phyloP scores from a whole-genome alignment of 2,888 invertebrate species.

The Phengaris alcon region DNA sequence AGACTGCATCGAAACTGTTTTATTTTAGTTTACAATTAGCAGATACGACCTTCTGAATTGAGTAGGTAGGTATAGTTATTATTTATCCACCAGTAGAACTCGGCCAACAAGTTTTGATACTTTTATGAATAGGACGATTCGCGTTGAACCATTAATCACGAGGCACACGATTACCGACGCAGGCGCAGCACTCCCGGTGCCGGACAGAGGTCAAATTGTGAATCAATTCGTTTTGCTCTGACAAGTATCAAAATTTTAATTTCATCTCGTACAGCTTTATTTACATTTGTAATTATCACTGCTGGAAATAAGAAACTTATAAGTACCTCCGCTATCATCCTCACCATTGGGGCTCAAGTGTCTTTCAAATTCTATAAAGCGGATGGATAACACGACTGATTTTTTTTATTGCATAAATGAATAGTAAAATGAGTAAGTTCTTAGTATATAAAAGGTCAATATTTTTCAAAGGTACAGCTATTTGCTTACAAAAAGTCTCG shows the following conservation, averaged over 20 bases:
- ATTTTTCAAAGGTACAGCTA: no score
- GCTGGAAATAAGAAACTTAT: not conserved
- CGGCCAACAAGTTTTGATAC: not conserved
- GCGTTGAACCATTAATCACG: conserved; percentile 22
- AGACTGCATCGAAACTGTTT: no score
- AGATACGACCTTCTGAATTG: no score
- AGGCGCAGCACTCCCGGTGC: conserved; percentile 46
- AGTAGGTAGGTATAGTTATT: not conserved
- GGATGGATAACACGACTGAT: no score
- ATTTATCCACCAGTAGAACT: not conserved
- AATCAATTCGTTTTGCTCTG: conserved; percentile 48
- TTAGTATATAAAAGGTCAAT: not conserved
- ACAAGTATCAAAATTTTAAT: conserved; percentile 25
- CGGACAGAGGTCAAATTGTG: conserved; percentile 66
- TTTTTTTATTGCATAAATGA: not conserved
- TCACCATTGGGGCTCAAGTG: no score
- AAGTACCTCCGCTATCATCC: no score
- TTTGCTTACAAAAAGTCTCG: no score
- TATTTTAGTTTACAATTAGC: no score
- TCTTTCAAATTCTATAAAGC: no score
- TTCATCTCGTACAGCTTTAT: not conserved
- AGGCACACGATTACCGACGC: conserved; percentile 1
- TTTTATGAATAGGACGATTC: conserved; percentile 6
- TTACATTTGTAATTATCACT: conserved; percentile 9
- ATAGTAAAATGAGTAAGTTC: not conserved